Evolutionary conservation across 2,888 invertebrate species (phyloP).

Genomic region (Eupithecia subfuscata): DNA sequence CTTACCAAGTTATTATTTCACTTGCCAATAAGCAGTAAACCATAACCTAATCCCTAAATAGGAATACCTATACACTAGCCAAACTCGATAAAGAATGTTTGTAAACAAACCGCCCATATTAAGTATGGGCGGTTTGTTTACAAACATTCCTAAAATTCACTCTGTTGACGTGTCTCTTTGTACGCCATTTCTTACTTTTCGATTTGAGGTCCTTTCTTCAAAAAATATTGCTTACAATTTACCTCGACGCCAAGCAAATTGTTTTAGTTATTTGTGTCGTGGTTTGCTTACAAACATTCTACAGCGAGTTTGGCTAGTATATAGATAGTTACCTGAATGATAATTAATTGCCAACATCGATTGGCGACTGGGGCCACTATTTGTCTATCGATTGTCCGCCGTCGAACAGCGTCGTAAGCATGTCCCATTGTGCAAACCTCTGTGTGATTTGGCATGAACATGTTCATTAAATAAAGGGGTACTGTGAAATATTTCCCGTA

Average conservation of each 20-base stretch:
- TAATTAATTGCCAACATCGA: constrained; percentile 39
- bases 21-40: background rate
- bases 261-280: too few relatives aligned
- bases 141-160: too few relatives aligned
- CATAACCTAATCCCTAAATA: background rate
- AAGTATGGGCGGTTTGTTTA: too few relatives aligned
- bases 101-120: too few relatives aligned
- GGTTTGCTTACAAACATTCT: too few relatives aligned
- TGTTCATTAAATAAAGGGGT: constrained; percentile 62
- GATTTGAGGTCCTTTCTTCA: too few relatives aligned
- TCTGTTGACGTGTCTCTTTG: too few relatives aligned
- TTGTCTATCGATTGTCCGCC: constrained; percentile 59
- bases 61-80: background rate
- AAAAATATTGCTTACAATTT: too few relatives aligned
- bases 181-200: too few relatives aligned
- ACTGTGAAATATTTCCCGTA: constrained; percentile 25
- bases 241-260: too few relatives aligned
- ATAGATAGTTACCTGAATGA: constrained; percentile 11
- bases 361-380: constrained; percentile 47
- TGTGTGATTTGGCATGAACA: constrained; percentile 57
- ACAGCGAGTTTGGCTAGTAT: too few relatives aligned
- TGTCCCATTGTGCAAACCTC: constrained; percentile 53
- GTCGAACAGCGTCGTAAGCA: constrained; percentile 52
- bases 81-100: too few relatives aligned
- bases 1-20: constrained; percentile 1